Evolutionary conservation across 92 coral and sea anemone species (phyloP), one percentile per base, ranked within the genome.

Genomic region (Zoanthus gigantus): DNA sequence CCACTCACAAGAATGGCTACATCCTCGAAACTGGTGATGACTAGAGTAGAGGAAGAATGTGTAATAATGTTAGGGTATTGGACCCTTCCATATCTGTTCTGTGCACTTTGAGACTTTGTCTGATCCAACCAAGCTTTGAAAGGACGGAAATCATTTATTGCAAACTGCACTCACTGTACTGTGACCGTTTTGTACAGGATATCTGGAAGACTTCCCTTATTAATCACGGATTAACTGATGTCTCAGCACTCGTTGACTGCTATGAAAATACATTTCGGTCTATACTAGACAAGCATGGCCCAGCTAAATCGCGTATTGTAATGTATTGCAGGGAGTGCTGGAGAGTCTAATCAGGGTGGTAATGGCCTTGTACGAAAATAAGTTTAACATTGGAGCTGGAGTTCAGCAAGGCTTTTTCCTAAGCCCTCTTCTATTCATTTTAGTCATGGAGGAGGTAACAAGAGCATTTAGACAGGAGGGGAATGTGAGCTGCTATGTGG

Each of bases 221-320:
- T 23, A 81, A 46, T n/a, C 74, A 81, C 57, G 46, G 50, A n/a
- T 48, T 65, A 32, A 53, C 28, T 54, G 89, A 85, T 34, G 76
- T 83, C 45, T 31, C 74, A 48, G 68, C 37, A 31, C 71, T 86
- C 16, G 78, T 58, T 32, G 47, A 72, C 32, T 80, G 71, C 54
- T 86, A 86, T 53, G 56, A 74, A 15, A n/a, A 52, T 30, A 54
- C 50, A 68, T 72, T 74, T 23, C 53, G 74, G 5, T 71, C 81
- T 17, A 37, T 74, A 58, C 79, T 85, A 7, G 76, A 86, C 23
- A 56, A 86, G 47, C 89, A 86, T 75, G 89, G 74, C 32, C 89
- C 89, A 5, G 60, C 76, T 4, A 85, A 46, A 48, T 57, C 45
- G 30, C 58, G 73, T 7, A 71, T 7, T 23, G 23, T 23, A 23